phyloP scores from a whole-genome alignment of 1,140 invertebrate species.

The Sarcophaga bullata region DNA sequence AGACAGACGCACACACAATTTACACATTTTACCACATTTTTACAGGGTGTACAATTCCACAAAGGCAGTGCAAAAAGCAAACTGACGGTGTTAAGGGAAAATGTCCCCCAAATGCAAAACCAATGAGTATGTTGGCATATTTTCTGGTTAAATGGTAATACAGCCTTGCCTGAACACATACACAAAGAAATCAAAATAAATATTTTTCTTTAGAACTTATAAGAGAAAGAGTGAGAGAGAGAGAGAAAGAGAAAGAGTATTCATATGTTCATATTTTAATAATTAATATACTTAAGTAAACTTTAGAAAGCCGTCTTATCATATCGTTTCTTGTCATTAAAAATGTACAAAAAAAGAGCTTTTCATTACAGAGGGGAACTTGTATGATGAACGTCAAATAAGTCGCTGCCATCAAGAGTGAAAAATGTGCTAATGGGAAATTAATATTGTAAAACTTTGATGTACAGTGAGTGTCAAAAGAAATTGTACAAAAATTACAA shows the following conservation, averaged over 20 bases:
- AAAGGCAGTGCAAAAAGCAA: not conserved
- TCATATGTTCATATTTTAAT: not conserved
- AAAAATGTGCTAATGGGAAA: too few relatives aligned
- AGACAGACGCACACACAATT: too few relatives aligned
- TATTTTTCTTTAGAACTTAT: too few relatives aligned
- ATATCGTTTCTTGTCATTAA: not conserved
- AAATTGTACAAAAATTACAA: too few relatives aligned
- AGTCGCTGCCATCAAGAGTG: too few relatives aligned
- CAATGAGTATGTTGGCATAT: slow-evolving; percentile 16
- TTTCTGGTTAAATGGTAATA: slow-evolving; percentile 8
- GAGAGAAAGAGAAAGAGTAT: not conserved
- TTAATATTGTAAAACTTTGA: too few relatives aligned
- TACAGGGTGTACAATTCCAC: slow-evolving; percentile 5
- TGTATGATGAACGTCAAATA: not conserved
- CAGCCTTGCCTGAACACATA: not conserved
- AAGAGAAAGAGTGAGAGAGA: too few relatives aligned
- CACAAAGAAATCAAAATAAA: too few relatives aligned
- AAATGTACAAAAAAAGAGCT: too few relatives aligned
- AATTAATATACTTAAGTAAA: slow-evolving; percentile 4
- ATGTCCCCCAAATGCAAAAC: not conserved
- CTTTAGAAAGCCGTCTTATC: not conserved
- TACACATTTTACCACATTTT: not conserved
- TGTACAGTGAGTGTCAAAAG: too few relatives aligned
- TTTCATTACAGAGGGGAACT: too few relatives aligned
- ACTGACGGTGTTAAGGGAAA: not conserved